Base-by-base conservation (phyloP, 1,140 invertebrate genomes). In the Frieseomelitta varia region DNA sequence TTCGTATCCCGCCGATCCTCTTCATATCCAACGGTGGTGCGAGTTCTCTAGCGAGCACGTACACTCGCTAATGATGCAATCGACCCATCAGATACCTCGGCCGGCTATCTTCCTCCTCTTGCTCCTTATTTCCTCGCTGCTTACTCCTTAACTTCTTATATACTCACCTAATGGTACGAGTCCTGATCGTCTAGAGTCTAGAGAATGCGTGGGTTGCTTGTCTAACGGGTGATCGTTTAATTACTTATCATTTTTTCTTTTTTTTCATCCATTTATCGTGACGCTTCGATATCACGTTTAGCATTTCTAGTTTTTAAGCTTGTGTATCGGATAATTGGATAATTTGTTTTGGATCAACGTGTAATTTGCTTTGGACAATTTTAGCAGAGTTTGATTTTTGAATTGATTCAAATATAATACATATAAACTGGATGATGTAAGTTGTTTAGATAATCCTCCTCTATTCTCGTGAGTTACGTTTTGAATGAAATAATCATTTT, bases 51-150 rank as follows among this genome's bases (percentile, higher is more conserved):
- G 84, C 83, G 65, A 87, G 89, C 89, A 90, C 86, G 89, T 91
- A 91, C 85, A 55, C 88, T 88, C 88, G 90, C 90, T 91, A 91
- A 91, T 91, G 90, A 91, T 91, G 90, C 90, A 91, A 91, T 91
- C 90, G 90, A 81, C 88, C 81, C 88, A 90, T 91, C 90, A 88
- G 88, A 91, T 91, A 90, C 58, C 74, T 71, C 55, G 86, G 73
- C 71, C 85, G 75, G 84, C 88, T 81, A 72, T 67, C 77, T 87
- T 90, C 82, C 84, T 85, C 56, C 81, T 89, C 74, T 24, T 74
- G 81, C 85, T 85, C 84, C 71, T 81, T 88, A 74, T 88, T 79
- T 85, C 90, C 55, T 86, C 71, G 34, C 84, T 83, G 77, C 75
- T 78, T 83, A 84, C 72, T 89, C 76, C 86, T 88, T 85, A 88